phyloP scores from a whole-genome alignment of 2,888 invertebrate genomes.

The Rhopalosiphum nymphaeae region DNA sequence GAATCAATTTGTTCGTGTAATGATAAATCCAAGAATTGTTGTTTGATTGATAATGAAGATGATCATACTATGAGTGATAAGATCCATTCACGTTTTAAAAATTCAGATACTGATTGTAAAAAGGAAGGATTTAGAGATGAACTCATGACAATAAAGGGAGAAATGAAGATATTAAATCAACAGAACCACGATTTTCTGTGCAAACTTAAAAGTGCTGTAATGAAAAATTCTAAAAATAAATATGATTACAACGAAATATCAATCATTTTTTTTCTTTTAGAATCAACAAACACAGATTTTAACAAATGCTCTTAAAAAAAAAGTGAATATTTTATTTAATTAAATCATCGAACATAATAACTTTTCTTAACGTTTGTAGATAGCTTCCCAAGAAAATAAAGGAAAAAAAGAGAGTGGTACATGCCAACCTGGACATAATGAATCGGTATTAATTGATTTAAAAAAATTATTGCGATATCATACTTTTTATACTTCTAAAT shows the following conservation, averaged over 20 bases:
- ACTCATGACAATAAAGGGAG: slow-evolving; percentile 14
- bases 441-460: background rate
- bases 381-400: background rate
- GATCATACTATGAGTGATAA: background rate
- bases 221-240: background rate
- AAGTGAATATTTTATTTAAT: slow-evolving; percentile 5
- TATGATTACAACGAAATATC: background rate
- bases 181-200: slow-evolving; percentile 28
- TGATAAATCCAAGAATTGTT: background rate
- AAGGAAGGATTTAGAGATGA: slow-evolving; percentile 38
- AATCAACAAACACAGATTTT: background rate
- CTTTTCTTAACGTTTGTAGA: background rate
- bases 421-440: background rate
- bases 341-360: background rate
- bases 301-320: background rate
- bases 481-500: background rate
- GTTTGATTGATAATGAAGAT: background rate
- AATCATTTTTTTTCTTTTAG: slow-evolving; percentile 29
- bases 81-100: background rate
- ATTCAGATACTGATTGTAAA: background rate
- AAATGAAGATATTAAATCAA: slow-evolving; percentile 18
- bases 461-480: background rate
- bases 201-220: slow-evolving; percentile 31
- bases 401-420: background rate
- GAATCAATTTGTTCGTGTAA: background rate